Evolutionary conservation across 35 echinoderm and acorn worm genomes (phyloP), one percentile per base, ranked within the genome.

Genomic region (Ptychodera flava): DNA sequence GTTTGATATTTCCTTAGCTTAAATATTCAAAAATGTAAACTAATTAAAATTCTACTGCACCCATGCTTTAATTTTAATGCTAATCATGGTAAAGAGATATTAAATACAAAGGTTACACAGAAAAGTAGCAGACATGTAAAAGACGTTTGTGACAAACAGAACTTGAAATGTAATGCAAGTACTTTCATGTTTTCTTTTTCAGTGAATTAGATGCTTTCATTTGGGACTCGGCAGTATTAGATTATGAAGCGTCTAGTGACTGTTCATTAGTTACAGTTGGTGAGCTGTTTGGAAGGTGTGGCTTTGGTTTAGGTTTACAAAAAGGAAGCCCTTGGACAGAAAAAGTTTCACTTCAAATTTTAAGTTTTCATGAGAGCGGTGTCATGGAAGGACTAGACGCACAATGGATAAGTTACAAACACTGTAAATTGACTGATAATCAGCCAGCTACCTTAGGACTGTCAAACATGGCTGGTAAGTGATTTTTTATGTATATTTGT

Each of bases 201-300:
- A 91, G 89, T 38, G 84, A 80, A 35, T 36, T 91, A 1, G 83
- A 91, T 81, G 89, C 89, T 0, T 91, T 91, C 31, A 91, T 91
- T 29, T 91, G 84, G 84, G 89, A 91, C 75, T 91, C 89, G 2
- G 89, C 89, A 0, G 85, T 91, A 84, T 78, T 91, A 36, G 89
- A 91, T 31, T 91, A 86, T 36, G 77, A 86, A 86, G 84, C 85
- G 0, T 85, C 89, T 28, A 29, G 78, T 30, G 89, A 91, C 53
- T 91, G 89, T 35, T 45, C 36, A 1, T 84, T 91, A 1, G 79
- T 91, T 33, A 91, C 89, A 10, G 89, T 91, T 27, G 89, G 89
- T 28, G 89, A 91, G 82, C 36, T 91, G 0, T 91, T 91, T 27
- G 89, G 89, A 1, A 37, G 84, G 77, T 91, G 83, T 1, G 89